Conservation (phyloP, 2,113 vertebrate species). For the Corvus moneduloides region DNA sequence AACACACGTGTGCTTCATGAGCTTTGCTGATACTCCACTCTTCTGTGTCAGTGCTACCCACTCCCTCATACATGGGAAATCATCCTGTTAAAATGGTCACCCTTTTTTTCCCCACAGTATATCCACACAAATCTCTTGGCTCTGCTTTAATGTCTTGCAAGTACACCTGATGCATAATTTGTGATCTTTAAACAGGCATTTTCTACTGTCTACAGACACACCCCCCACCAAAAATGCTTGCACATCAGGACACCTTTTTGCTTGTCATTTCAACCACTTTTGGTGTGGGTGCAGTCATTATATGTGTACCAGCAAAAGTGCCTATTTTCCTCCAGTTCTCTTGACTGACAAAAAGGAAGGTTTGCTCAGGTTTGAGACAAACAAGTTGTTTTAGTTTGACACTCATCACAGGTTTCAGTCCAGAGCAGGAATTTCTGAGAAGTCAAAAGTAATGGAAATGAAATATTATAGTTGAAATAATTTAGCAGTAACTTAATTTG, state of each 20-base stretch:
- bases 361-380: neutral
- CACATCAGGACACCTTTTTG: neutral
- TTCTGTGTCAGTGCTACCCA: neutral
- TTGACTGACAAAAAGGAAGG: neutral
- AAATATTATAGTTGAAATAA: neutral
- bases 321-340: neutral
- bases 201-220: neutral
- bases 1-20: fast-evolving
- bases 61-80: neutral
- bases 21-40: neutral
- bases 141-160: neutral
- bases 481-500: neutral
- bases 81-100: neutral
- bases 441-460: neutral
- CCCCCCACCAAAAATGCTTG: neutral
- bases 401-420: neutral
- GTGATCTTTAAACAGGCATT: neutral
- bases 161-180: neutral
- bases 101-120: neutral
- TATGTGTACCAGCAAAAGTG: neutral
- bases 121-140: neutral
- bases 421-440: neutral
- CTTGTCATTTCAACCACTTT: neutral
- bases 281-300: neutral
- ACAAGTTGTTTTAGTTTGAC: neutral